Evolutionary conservation across 1,140 invertebrate genomes (phyloP), one percentile per base, ranked within the genome.

Genomic region (Brachionus manjavacas): DNA sequence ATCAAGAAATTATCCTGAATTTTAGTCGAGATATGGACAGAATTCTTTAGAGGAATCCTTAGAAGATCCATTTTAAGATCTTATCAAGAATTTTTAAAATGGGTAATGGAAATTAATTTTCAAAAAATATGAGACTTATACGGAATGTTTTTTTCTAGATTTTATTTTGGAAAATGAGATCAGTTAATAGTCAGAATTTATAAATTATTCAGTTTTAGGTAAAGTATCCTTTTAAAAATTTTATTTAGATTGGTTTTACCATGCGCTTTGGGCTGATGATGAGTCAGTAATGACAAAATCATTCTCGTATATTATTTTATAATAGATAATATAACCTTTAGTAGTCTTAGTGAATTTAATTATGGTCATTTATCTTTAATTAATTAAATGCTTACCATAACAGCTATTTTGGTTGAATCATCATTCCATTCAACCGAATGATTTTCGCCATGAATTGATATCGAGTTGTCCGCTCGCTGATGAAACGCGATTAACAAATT

Each of bases 291-390:
- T 25, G 2, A 81, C 52, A 68, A 81, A 81, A 12, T 81, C 79
- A 16, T 81, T 83, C 31, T 83, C 81, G 14, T 64, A 68, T 7
- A 52, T 39, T 49, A 83, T 46, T 49, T 68, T 70, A 39, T 49
- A 83, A 35, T 70, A 83, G 8, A 83, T 83, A 20, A 83, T 23
- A 43, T 72, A 83, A 12, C 81, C 81, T 72, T 83, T 83, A 16
- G 60, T 70, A 4, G 81, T 83, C 41, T 78, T 25, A 49, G 52
- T 16, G 9, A 11, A 74, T 49, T 25, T n/a, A 14, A 6, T 49
- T 49, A 2, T 28, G 7, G 11, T 4, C 0, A 14, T 25, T 0
- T 11, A n/a, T n/a, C n/a, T 49, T 76, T 49, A 52, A 49, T 12
- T 46, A 46, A 49, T 8, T 11, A 23, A 49, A 23, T 76, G 1